Conservation (phyloP, 2,888 invertebrate species). For the Heteromurus nitidus region DNA sequence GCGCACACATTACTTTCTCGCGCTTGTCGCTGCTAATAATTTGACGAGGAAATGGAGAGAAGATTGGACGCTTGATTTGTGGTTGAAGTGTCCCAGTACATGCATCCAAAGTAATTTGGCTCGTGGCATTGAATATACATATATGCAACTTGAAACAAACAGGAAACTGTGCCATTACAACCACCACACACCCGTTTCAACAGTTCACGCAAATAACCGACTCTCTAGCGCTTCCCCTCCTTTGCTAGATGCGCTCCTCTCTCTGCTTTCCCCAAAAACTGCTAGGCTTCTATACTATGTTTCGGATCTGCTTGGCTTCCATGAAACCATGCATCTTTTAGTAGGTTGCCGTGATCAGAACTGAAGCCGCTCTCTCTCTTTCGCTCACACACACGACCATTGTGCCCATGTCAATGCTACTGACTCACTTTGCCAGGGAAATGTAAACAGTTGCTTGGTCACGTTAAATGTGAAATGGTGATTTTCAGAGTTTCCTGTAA, state of each 20-base stretch:
- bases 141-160: constrained; percentile 17
- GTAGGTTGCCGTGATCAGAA: neutral
- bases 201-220: too few species aligned
- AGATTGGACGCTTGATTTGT: constrained; percentile 59
- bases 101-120: constrained; percentile 12
- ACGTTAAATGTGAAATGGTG: neutral
- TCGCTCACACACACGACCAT: neutral
- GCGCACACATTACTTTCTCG: constrained; percentile 22
- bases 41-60: constrained; percentile 58
- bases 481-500: neutral
- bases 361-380: too few species aligned
- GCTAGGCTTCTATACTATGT: too few species aligned
- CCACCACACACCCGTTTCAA: too few species aligned
- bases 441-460: neutral
- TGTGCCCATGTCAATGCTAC: neutral
- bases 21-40: constrained; percentile 41
- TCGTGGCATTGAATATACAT: constrained; percentile 19
- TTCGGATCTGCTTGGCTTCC: too few species aligned
- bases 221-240: too few species aligned
- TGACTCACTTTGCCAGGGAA: neutral
- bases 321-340: constrained; percentile 22
- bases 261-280: too few species aligned
- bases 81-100: constrained; percentile 41
- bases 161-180: constrained; percentile 14
- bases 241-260: too few species aligned